Percentiles rank a stretch among this genome's conserved stretches.
Evolutionary conservation across 2,797 vertebrate species (phyloP).

Genomic region (Sylvia borin): DNA sequence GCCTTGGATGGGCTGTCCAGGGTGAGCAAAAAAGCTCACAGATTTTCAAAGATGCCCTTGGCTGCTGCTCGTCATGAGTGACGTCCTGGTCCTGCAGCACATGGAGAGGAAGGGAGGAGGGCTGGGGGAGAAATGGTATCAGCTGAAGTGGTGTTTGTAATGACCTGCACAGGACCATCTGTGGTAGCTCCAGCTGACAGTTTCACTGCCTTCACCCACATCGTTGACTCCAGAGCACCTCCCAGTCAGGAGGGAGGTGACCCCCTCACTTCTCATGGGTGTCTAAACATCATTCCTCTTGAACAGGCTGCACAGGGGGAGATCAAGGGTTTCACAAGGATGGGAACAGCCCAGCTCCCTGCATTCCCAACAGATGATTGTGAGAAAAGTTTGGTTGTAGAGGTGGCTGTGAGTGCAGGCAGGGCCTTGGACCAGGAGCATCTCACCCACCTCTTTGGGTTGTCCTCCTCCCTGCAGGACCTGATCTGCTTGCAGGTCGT

Average conservation of each 20-base stretch:
- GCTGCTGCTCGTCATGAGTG: neutral
- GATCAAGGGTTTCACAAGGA: neutral
- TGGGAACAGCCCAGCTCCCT: neutral
- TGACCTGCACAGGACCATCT: neutral
- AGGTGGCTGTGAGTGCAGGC: neutral
- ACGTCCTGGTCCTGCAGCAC: neutral
- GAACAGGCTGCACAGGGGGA: neutral
- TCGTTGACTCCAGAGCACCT: neutral
- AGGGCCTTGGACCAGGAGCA: neutral
- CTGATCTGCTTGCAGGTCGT: rapidly evolving
- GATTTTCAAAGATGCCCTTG: neutral
- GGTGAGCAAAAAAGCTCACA: neutral
- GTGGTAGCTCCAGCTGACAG: neutral
- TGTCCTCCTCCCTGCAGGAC: neutral
- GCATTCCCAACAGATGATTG: neutral
- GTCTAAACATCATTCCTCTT: neutral
- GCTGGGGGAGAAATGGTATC: neutral
- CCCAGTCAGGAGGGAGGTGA: neutral
- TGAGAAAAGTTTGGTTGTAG: neutral
- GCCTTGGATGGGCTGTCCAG: rapidly evolving
- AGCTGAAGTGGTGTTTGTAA: neutral
- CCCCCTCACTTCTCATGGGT: neutral
- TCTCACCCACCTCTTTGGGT: neutral
- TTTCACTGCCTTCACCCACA: neutral
- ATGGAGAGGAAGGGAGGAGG: neutral